A percentile compares a stretch with the other conserved stretches of the same genome.
Conservation (phyloP, 2,113 vertebrate species). For the Callochromis pleurospilus region DNA sequence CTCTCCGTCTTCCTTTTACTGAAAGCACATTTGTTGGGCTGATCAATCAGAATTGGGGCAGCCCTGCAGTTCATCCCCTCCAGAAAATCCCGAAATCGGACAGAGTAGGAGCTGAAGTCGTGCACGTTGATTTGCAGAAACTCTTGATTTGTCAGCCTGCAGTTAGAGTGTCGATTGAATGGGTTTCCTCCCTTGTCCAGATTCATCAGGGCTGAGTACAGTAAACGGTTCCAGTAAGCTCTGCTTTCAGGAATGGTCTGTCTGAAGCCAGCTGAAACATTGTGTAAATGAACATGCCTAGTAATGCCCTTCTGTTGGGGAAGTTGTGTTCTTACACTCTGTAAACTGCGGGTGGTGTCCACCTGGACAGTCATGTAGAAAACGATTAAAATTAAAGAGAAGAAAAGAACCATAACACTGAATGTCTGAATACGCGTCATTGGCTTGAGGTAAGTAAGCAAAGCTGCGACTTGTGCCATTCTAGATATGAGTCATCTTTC, state of each 20-base stretch:
- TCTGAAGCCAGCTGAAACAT: conserved; percentile 17
- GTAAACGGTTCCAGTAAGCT: conserved; percentile 69
- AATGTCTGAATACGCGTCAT: conserved; percentile 16
- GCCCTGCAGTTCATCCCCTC: conserved; percentile 62
- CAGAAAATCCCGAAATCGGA: conserved; percentile 56
- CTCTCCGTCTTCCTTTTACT: rapidly evolving
- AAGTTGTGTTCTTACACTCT: rapidly evolving
- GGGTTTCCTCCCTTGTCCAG: neutral
- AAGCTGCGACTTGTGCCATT: neutral
- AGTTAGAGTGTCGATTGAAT: neutral
- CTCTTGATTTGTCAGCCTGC: conserved; percentile 35
- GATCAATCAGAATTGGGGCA: conserved; percentile 61
- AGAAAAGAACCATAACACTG: conserved; percentile 2
- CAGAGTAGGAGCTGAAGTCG: conserved; percentile 56
- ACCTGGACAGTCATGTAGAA: neutral
- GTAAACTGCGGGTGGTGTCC: neutral
- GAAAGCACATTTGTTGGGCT: conserved; percentile 61
- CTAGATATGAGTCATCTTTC: neutral
- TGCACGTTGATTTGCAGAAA: conserved; percentile 57
- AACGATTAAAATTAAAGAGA: conserved; percentile 28
- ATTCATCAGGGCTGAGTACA: conserved; percentile 19
- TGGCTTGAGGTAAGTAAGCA: neutral
- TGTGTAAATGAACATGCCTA: rapidly evolving
- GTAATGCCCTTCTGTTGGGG: neutral
- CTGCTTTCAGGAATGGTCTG: conserved; percentile 38